These are phyloP conservation scores for Procapra przewalskii DNA, from an alignment of 2,113 vertebrate genomes.

Conservation along the genomic window DNA sequence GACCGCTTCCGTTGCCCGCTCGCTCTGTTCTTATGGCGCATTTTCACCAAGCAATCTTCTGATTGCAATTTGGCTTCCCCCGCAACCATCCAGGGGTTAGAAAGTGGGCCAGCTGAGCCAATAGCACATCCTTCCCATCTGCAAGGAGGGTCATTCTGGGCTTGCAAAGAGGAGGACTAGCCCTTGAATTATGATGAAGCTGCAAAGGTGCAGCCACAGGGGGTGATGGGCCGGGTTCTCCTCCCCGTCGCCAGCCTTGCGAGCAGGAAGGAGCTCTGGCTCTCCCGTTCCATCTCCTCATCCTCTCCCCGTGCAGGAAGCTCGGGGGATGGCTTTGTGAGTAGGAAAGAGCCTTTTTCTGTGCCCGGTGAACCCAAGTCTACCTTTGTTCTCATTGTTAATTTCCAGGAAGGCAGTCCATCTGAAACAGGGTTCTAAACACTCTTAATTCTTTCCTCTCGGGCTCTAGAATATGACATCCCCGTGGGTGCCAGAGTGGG, in stretches of 20 bases:
- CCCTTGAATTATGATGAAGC: neutral
- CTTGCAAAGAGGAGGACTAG: neutral
- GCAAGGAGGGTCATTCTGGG: neutral
- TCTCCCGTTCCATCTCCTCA: neutral
- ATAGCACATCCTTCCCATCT: neutral
- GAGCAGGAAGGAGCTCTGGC: fast-evolving
- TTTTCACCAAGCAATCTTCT: neutral
- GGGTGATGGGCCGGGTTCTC: no score
- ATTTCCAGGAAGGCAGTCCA: neutral
- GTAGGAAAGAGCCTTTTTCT: neutral
- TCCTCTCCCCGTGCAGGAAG: neutral
- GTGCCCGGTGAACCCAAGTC: neutral
- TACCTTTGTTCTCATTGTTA: neutral
- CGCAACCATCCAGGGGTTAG: neutral
- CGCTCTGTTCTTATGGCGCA: neutral
- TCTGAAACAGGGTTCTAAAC: neutral
- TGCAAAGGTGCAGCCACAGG: neutral
- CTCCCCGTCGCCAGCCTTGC: fast-evolving
- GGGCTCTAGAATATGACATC: neutral
- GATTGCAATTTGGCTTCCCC: neutral
- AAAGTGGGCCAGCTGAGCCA: neutral
- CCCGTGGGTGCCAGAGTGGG: neutral
- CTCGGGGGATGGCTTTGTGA: neutral
- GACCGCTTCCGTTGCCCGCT: fast-evolving
- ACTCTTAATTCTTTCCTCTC: neutral